These are phyloP conservation scores for Ecliptopera silaceata DNA, from an alignment of 2,888 invertebrate species.

Conservation along the genomic window DNA sequence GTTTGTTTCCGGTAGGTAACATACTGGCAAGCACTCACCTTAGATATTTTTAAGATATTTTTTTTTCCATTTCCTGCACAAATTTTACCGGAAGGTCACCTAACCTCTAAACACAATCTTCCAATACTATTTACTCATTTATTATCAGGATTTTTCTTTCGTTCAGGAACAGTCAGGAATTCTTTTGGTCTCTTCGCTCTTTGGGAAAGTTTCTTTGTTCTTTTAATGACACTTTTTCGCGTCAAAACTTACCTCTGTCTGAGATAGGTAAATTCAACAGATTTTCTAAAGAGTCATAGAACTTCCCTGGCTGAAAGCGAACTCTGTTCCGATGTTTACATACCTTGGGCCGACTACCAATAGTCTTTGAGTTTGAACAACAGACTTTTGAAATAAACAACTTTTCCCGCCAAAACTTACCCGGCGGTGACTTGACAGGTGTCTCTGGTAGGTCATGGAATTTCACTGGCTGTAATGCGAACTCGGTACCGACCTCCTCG, in stretches of 20 bases:
- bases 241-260: constrained; percentile 52
- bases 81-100: too few species aligned
- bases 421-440: constrained; percentile 62
- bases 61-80: too few species aligned
- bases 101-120: too few species aligned
- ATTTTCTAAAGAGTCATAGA: too few species aligned
- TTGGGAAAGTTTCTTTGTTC: too few species aligned
- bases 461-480: constrained; percentile 64
- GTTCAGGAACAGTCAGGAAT: too few species aligned
- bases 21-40: too few species aligned
- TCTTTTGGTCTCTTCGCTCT: too few species aligned
- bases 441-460: constrained; percentile 56
- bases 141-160: too few species aligned
- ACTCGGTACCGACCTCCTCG: constrained; percentile 78
- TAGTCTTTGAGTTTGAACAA: neutral
- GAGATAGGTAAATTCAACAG: neutral
- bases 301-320: constrained; percentile 67
- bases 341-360: constrained; percentile 72
- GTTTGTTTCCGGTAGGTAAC: neutral
- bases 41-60: too few species aligned
- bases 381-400: constrained; percentile 26
- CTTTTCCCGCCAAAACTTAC: constrained; percentile 57
- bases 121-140: too few species aligned
- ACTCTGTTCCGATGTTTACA: constrained; percentile 77
- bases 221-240: constrained; percentile 40